A percentile compares a stretch with the other conserved stretches of the same genome.
Conservation (phyloP, 2,888 invertebrate species). For the Amphipoea lucens region DNA sequence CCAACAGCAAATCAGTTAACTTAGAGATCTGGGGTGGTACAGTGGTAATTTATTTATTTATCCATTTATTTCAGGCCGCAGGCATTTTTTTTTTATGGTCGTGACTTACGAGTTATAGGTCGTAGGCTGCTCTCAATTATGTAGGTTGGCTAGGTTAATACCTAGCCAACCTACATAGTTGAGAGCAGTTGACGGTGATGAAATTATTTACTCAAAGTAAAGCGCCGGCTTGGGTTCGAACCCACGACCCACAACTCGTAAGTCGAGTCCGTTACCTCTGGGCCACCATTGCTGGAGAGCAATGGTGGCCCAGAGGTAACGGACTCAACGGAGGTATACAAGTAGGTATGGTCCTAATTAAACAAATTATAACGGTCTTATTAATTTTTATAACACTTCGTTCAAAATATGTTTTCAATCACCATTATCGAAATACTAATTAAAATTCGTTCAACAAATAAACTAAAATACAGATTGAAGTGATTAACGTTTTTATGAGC, state of each 20-base stretch:
- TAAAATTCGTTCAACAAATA: constrained; percentile 51
- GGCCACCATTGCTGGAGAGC: not conserved
- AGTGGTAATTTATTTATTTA: too few relatives aligned
- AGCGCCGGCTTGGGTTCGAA: not conserved
- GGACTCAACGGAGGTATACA: too few relatives aligned
- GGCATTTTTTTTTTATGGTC: too few relatives aligned
- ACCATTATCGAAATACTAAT: constrained; percentile 30
- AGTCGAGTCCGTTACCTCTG: not conserved
- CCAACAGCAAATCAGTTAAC: not conserved
- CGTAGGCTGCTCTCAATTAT: not conserved
- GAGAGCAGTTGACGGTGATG: not conserved
- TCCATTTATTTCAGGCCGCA: too few relatives aligned
- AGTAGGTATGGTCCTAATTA: not conserved
- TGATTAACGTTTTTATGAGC: constrained; percentile 57
- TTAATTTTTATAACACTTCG: constrained; percentile 4
- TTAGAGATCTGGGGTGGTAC: not conserved
- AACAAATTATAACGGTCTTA: not conserved
- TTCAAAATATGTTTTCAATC: constrained; percentile 27
- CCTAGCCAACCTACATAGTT: not conserved
- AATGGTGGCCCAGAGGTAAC: too few relatives aligned
- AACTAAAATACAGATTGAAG: constrained; percentile 53
- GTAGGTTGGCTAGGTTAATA: too few relatives aligned
- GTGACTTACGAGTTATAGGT: too few relatives aligned
- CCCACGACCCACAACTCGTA: not conserved
- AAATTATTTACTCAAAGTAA: not conserved